phyloP scores from a whole-genome alignment of 2,113 vertebrate genomes.

The Pollimyrus isidori region DNA sequence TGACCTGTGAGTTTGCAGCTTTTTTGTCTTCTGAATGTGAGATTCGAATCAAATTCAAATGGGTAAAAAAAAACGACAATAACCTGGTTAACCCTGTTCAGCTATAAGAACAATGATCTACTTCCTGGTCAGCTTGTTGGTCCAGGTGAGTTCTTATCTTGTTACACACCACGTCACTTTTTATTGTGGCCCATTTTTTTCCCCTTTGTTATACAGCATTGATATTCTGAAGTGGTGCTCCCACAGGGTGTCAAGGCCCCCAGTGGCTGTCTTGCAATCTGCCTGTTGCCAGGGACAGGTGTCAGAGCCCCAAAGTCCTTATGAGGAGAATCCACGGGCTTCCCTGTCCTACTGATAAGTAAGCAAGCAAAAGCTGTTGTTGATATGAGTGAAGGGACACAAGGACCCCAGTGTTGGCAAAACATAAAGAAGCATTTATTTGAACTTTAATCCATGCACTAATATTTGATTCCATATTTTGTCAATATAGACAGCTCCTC shows the following conservation, averaged over 20 bases:
- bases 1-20: neutral
- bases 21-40: neutral
- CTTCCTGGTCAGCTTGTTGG: slow-evolving; percentile 25
- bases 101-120: slow-evolving; percentile 4
- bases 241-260: slow-evolving; percentile 21
- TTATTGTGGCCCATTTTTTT: slow-evolving; percentile 12
- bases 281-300: neutral
- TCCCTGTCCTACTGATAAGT: neutral
- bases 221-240: slow-evolving; percentile 11
- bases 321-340: neutral
- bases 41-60: neutral
- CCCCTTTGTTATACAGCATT: slow-evolving; percentile 2
- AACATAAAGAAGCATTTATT: neutral
- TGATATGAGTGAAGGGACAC: neutral
- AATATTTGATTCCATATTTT: neutral
- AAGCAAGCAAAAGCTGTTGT: neutral
- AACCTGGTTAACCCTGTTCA: neutral
- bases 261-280: neutral
- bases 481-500: neutral
- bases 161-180: slow-evolving; percentile 18
- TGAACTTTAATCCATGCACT: neutral
- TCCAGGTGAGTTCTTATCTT: slow-evolving; percentile 31
- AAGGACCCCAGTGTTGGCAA: neutral
- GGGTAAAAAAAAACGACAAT: neutral
- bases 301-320: slow-evolving; percentile 9